A percentile compares a stretch with the other conserved stretches of the same genome.
Conservation (phyloP, 2,113 vertebrate species). For the Orthonyx spaldingii region DNA sequence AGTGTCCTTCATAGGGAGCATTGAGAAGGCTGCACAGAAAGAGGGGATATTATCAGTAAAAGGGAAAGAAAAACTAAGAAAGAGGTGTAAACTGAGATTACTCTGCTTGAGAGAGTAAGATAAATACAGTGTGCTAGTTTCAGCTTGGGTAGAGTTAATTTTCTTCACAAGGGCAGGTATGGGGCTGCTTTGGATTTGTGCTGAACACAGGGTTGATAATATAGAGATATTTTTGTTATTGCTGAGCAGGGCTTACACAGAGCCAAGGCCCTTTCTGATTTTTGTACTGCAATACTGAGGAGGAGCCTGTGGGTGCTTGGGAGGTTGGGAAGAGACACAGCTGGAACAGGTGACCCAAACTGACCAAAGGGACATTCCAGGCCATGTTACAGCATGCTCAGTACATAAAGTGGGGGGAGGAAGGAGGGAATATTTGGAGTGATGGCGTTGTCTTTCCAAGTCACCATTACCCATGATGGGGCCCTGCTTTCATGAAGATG, state of each 20-base stretch:
- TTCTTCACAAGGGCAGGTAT: not conserved
- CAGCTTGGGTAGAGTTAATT: not conserved
- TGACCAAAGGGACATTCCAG: not conserved
- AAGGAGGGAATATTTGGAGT: not conserved
- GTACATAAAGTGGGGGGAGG: not conserved
- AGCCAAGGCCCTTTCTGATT: not conserved
- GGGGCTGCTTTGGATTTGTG: not conserved
- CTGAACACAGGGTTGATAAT: not conserved
- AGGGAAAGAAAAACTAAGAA: not conserved
- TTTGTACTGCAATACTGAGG: rapidly evolving
- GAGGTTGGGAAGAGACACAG: not conserved
- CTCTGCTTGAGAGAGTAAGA: not conserved
- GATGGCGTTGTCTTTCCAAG: not conserved
- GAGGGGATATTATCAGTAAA: not conserved
- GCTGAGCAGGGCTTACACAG: not conserved
- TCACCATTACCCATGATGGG: rapidly evolving
- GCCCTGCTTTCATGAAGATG: not conserved
- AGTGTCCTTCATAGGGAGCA: constrained; percentile 1
- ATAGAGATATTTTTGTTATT: too few relatives aligned
- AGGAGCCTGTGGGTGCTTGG: not conserved
- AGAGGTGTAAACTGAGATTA: not conserved
- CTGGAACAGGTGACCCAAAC: rapidly evolving
- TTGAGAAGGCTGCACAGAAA: not conserved
- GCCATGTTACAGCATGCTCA: not conserved
- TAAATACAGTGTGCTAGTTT: not conserved